Conservation (phyloP, 2,113 vertebrate genomes). For the Percopsis transmontana region DNA sequence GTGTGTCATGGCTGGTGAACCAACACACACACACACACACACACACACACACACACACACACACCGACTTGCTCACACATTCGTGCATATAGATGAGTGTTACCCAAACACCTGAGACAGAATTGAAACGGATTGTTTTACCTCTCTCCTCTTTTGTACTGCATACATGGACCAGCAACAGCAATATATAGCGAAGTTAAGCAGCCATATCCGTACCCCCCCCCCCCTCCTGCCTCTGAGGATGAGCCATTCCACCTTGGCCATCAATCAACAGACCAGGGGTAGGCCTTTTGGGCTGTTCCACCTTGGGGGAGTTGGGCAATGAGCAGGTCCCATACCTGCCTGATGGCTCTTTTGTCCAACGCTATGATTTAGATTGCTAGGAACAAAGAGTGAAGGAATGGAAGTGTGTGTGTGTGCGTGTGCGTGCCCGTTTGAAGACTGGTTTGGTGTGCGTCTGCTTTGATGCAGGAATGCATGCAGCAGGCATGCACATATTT, state of each 20-base stretch:
- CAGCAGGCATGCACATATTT: conserved; percentile 23
- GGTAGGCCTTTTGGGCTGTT: conserved; percentile 41
- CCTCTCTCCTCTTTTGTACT: conserved; percentile 7
- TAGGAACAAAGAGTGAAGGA: neutral
- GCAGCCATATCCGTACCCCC: conserved; percentile 29
- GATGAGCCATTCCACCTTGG: conserved; percentile 22
- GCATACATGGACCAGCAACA: conserved; percentile 19
- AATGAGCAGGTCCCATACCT: conserved; percentile 9
- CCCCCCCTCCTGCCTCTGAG: conserved; percentile 11
- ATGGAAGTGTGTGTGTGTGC: neutral
- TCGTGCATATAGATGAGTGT: neutral
- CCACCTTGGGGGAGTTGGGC: conserved; percentile 5
- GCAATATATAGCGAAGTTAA: conserved; percentile 15
- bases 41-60: neutral
- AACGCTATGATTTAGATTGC: conserved; percentile 20
- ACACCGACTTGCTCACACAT: neutral
- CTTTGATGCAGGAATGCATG: conserved; percentile 1
- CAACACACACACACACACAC: neutral
- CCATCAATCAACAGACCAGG: conserved; percentile 59
- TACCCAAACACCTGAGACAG: neutral
- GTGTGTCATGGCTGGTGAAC: conserved; percentile 10
- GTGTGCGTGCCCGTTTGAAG: neutral
- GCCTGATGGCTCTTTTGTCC: conserved; percentile 12
- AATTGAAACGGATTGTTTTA: conserved; percentile 9
- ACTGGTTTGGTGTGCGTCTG: neutral